Evolutionary conservation across 2,888 invertebrate species (phyloP).

Genomic region (Idaea dimidiata): DNA sequence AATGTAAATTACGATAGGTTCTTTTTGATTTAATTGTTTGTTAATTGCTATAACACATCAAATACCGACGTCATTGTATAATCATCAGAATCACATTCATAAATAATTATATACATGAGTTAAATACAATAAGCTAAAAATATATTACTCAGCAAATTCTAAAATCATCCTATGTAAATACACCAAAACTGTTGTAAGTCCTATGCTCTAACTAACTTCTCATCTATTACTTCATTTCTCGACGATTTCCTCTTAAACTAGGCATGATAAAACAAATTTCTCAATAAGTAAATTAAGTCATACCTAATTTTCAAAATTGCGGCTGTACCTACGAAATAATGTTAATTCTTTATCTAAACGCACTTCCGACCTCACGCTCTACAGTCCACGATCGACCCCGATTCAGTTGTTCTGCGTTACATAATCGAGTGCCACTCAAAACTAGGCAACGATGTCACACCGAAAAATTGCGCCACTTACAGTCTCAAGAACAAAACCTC

Average conservation of each 20-base stretch:
- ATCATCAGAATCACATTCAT: conserved; percentile 1
- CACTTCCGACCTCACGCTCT: conserved; percentile 62
- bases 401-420: conserved; percentile 75
- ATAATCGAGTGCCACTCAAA: conserved; percentile 72
- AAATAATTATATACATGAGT: background rate
- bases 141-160: background rate
- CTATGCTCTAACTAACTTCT: background rate
- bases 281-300: background rate
- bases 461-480: conserved; percentile 77
- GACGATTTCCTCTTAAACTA: background rate
- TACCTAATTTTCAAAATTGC: background rate
- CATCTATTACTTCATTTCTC: background rate
- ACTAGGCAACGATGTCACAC: conserved; percentile 80
- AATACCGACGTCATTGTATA: background rate
- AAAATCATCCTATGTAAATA: background rate
- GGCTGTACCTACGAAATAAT: conserved; percentile 13
- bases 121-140: background rate
- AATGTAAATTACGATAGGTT: conserved; percentile 33
- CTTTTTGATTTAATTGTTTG: conserved; percentile 11
- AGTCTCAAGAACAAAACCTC: conserved; percentile 27
- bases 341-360: conserved; percentile 41
- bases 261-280: background rate
- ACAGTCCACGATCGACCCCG: conserved; percentile 72
- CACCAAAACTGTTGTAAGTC: background rate
- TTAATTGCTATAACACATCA: background rate